Percentiles rank a stretch among this genome's conserved stretches.
Evolutionary conservation across 2,113 vertebrate species (phyloP).

Genomic region (Ancistrus triradiatus): DNA sequence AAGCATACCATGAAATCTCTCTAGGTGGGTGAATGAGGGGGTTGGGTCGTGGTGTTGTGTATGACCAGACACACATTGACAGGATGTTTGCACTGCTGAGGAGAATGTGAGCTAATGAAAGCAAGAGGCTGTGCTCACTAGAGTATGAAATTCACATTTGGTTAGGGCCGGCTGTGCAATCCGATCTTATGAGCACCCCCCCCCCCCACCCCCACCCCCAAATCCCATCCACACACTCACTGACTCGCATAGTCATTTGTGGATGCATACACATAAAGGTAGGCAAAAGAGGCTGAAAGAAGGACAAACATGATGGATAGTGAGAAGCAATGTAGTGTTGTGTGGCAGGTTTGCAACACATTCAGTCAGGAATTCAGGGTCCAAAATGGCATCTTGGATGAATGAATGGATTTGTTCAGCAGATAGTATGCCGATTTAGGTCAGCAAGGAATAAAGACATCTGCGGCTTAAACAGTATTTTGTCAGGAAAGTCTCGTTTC

Average conservation of each 20-base stretch:
- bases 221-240: constrained; percentile 7
- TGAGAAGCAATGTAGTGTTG: too few relatives aligned
- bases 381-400: too few relatives aligned
- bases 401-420: background rate
- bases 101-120: constrained; percentile 83
- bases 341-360: too few relatives aligned
- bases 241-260: background rate
- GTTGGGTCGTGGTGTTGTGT: background rate
- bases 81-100: constrained; percentile 71
- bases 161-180: constrained; percentile 70
- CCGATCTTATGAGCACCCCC: constrained; percentile 71
- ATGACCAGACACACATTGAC: constrained; percentile 52
- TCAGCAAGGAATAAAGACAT: background rate
- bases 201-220: constrained; percentile 4
- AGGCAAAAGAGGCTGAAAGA: too few relatives aligned
- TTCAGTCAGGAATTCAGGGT: too few relatives aligned
- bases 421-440: background rate
- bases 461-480: background rate
- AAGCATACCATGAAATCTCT: constrained; percentile 18
- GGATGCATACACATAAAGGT: constrained; percentile 9
- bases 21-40: background rate
- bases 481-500: background rate
- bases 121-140: constrained; percentile 74
- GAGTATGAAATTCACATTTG: constrained; percentile 81
- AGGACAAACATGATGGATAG: too few relatives aligned